Percentiles rank a stretch among this genome's conserved stretches.
phyloP scores from a whole-genome alignment of 2,888 invertebrate species.

The Polymixis flavicincta region DNA sequence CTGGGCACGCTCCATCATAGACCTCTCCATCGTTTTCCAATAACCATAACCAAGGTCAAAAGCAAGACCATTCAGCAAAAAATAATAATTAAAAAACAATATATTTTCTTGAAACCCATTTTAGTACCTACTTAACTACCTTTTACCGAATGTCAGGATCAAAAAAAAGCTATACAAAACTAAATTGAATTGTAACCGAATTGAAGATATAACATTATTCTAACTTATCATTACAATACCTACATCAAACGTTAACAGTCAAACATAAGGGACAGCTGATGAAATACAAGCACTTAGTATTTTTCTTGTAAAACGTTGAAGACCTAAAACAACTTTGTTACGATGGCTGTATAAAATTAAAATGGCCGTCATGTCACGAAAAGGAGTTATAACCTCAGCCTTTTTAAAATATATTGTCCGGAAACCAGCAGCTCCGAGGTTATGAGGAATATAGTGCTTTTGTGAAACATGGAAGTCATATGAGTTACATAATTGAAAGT shows the following conservation, averaged over 20 bases:
- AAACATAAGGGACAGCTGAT: constrained; percentile 26
- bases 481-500: background rate
- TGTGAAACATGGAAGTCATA: constrained; percentile 9
- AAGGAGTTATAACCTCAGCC: constrained; percentile 36
- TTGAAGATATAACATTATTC: background rate
- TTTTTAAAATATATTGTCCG: constrained; percentile 4
- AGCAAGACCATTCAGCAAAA: no score
- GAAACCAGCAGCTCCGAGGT: background rate
- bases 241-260: constrained; percentile 26
- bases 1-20: no score
- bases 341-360: constrained; percentile 35
- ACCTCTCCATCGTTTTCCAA: no score
- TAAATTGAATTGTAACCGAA: background rate
- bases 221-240: constrained; percentile 10
- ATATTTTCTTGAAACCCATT: background rate
- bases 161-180: background rate
- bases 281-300: constrained; percentile 43
- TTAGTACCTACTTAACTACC: background rate
- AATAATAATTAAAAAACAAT: background rate
- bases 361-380: constrained; percentile 31
- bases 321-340: constrained; percentile 58
- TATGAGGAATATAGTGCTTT: constrained; percentile 19
- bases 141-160: background rate
- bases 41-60: no score
- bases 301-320: constrained; percentile 42